These are phyloP conservation scores for Agriopis leucophaearia DNA, from an alignment of 2,888 invertebrate genomes.

Conservation along the genomic window DNA sequence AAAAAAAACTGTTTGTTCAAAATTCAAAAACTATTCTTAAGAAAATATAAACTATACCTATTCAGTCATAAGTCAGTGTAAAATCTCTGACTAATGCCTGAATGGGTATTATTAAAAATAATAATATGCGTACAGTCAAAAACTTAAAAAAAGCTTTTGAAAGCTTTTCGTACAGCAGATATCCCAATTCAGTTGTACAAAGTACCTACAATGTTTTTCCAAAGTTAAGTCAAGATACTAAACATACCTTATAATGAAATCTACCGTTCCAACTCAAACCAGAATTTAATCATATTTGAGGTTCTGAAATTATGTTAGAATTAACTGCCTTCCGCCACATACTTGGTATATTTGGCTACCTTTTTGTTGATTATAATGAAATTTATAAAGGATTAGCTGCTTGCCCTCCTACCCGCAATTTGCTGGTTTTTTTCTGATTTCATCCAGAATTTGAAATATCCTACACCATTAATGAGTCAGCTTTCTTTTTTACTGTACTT, in stretches of 20 bases:
- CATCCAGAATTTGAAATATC: neutral
- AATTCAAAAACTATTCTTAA: too few species aligned
- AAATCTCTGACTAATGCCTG: too few species aligned
- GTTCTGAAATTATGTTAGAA: conserved; percentile 27
- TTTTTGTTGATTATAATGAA: conserved; percentile 18
- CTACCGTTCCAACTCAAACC: conserved; percentile 9
- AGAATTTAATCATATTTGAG: conserved; percentile 20
- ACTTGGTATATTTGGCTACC: conserved; percentile 17
- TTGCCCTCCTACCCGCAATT: neutral
- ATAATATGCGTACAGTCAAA: too few species aligned
- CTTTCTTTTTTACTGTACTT: too few species aligned
- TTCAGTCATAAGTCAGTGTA: too few species aligned
- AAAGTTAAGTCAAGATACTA: neutral
- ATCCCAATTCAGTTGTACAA: too few species aligned
- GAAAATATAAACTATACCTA: too few species aligned
- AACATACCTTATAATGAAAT: conserved; percentile 3
- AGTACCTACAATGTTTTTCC: too few species aligned
- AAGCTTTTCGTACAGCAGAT: too few species aligned
- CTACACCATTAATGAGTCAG: neutral
- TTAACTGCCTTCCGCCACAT: conserved; percentile 24
- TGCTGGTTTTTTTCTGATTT: neutral
- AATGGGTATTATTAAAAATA: too few species aligned
- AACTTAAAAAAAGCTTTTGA: too few species aligned
- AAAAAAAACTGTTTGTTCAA: too few species aligned
- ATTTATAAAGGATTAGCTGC: conserved; percentile 13